These are phyloP conservation scores for Phalacrocorax brasilianus DNA, from an alignment of 2,113 vertebrate genomes.

Conservation along the genomic window DNA sequence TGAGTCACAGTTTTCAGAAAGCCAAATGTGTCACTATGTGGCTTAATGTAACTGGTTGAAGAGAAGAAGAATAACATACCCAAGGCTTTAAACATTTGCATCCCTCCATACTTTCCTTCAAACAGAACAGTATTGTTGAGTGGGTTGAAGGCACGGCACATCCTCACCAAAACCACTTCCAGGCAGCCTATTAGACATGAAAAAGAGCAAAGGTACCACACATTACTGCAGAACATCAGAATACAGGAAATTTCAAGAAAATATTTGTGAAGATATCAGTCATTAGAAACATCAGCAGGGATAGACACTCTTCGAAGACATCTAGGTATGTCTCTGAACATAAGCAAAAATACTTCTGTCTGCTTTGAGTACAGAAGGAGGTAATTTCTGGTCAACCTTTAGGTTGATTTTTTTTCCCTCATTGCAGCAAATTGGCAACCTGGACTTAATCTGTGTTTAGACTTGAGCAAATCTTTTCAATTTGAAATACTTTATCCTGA, in stretches of 20 bases:
- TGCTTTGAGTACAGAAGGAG: background rate
- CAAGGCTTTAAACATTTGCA: slow-evolving; percentile 99
- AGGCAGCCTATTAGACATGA: slow-evolving; percentile 84
- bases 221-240: background rate
- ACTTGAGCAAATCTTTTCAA: background rate
- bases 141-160: slow-evolving; percentile 99
- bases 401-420: background rate
- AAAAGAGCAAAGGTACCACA: background rate
- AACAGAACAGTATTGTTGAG: slow-evolving; percentile 99
- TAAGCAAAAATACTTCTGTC: background rate
- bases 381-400: background rate
- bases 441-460: background rate
- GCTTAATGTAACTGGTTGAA: background rate
- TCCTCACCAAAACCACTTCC: slow-evolving; percentile 98
- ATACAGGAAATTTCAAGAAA: background rate
- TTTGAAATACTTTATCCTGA: background rate
- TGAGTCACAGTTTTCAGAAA: background rate
- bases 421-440: background rate
- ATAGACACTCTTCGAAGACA: background rate
- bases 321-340: background rate
- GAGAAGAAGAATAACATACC: slow-evolving; percentile 74
- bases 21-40: background rate
- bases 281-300: background rate
- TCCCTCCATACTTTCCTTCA: slow-evolving; percentile 98
- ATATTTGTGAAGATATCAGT: background rate